Percentiles rank a stretch among this genome's conserved stretches.
These are phyloP conservation scores for Bubo blakistoni DNA, from an alignment of 2,113 vertebrate species.

Conservation along the genomic window DNA sequence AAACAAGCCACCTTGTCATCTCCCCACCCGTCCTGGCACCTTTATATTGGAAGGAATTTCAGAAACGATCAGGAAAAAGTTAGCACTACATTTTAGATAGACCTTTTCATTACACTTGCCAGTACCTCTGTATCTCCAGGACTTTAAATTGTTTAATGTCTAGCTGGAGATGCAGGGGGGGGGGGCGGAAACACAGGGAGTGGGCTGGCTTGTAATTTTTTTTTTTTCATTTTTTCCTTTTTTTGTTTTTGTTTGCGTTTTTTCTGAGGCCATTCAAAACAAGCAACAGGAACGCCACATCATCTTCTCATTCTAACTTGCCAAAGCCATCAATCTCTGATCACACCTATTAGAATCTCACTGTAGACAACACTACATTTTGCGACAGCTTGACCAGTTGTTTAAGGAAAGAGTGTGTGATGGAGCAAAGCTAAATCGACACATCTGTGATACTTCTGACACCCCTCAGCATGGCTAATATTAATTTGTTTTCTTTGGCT, in stretches of 20 bases:
- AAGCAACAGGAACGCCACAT: constrained; percentile 25
- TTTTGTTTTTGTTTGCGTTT: not conserved
- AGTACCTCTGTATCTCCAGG: not conserved
- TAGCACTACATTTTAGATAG: not conserved
- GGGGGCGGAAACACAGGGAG: too few relatives aligned
- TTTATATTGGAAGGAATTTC: constrained; percentile 18
- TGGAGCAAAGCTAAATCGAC: constrained; percentile 73
- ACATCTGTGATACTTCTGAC: constrained; percentile 73
- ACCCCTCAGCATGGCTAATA: constrained; percentile 74
- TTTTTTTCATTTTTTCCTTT: not conserved
- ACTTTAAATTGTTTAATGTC: not conserved
- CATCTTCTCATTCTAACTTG: constrained; percentile 40
- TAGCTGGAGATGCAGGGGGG: accelerated
- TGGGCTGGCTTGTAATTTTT: not conserved
- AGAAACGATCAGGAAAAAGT: not conserved
- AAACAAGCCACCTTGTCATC: not conserved
- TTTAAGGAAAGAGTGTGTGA: constrained; percentile 68
- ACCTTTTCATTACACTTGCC: not conserved
- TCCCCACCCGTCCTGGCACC: not conserved
- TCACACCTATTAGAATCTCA: constrained; percentile 63
- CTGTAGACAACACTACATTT: constrained; percentile 49
- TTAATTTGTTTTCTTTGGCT: constrained; percentile 82
- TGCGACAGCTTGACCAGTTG: constrained; percentile 68
- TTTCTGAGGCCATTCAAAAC: constrained; percentile 4
- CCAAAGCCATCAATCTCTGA: constrained; percentile 62